Conservation (phyloP, 2,797 vertebrate species). For the Acrocephalus scirpaceus region DNA sequence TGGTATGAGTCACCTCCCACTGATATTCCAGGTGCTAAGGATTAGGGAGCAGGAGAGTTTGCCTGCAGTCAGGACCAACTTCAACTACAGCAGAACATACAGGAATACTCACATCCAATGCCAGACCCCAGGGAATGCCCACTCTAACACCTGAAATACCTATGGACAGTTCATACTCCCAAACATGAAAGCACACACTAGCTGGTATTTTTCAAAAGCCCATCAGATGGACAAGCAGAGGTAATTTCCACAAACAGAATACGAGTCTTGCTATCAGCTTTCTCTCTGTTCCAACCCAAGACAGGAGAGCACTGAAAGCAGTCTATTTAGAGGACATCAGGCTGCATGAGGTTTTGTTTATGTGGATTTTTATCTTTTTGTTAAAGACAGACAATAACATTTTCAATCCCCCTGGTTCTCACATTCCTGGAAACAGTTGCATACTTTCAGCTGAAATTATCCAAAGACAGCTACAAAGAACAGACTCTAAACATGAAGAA, state of each 20-base stretch:
- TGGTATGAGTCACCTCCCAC: neutral
- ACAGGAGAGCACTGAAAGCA: neutral
- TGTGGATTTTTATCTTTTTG: neutral
- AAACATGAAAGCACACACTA: neutral
- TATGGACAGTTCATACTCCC: neutral
- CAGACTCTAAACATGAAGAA: neutral
- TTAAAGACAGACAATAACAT: neutral
- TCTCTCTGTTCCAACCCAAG: neutral
- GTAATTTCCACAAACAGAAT: neutral
- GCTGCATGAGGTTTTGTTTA: neutral
- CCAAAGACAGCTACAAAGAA: neutral
- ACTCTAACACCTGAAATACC: neutral
- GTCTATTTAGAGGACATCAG: neutral
- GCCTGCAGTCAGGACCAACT: neutral
- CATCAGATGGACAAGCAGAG: neutral
- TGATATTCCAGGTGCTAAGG: neutral
- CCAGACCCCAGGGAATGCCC: neutral
- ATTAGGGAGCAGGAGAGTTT: neutral
- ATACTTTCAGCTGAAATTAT: neutral
- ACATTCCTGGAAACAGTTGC: neutral
- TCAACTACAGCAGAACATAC: neutral
- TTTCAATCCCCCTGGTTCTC: neutral
- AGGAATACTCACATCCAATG: neutral
- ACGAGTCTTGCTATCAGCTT: neutral
- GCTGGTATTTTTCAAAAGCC: neutral